Conservation (phyloP, 1,140 invertebrate genomes). For the Brachionus plicatilis region DNA sequence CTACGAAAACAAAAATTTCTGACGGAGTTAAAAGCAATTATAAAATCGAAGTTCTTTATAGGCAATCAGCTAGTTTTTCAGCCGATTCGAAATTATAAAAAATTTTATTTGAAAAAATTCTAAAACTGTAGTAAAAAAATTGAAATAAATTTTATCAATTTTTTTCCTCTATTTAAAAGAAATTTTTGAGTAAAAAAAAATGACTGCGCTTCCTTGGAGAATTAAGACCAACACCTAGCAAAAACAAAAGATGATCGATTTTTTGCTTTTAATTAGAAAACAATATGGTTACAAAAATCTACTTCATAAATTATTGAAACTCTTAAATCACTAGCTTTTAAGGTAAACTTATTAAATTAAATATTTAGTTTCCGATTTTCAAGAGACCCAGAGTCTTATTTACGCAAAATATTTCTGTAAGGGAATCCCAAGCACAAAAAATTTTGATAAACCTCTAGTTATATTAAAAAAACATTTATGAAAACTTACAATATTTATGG, state of each 20-base stretch:
- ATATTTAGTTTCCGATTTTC: background rate
- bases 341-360: background rate
- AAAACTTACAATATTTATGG: background rate
- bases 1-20: slow-evolving; percentile 11
- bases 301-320: background rate
- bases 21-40: background rate
- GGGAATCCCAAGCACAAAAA: background rate
- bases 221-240: background rate
- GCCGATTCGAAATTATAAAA: background rate
- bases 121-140: background rate
- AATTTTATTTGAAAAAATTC: background rate
- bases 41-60: slow-evolving; percentile 1
- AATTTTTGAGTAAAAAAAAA: background rate
- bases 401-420: background rate
- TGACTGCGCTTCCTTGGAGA: slow-evolving; percentile 1
- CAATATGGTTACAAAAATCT: background rate
- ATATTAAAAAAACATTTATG: background rate
- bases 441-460: background rate
- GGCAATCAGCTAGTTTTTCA: background rate
- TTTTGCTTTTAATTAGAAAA: background rate
- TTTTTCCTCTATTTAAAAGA: background rate
- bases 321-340: background rate
- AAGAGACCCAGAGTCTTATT: background rate
- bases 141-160: background rate
- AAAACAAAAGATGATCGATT: background rate